phyloP scores from a whole-genome alignment of 35 echinoderm and acorn worm species.

The Ophioderma brevispina region DNA sequence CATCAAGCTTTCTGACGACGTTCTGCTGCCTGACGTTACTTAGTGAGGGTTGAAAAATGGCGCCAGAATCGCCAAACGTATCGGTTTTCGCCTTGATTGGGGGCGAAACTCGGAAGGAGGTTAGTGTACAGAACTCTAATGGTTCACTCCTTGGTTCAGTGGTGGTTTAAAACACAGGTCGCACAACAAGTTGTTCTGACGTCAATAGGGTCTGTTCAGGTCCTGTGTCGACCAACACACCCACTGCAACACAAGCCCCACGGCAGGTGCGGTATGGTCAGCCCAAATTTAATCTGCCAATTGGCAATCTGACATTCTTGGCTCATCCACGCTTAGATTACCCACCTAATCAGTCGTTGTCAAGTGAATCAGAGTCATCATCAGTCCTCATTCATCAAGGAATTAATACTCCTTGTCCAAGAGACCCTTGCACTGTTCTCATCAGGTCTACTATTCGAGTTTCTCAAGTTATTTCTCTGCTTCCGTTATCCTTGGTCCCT shows the following conservation, averaged over 20 bases:
- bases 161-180: background rate
- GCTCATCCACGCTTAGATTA: constrained; percentile 20
- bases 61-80: constrained; percentile 67
- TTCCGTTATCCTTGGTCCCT: constrained; percentile 77
- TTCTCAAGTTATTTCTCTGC: constrained; percentile 65
- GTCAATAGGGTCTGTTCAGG: constrained; percentile 73
- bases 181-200: constrained; percentile 61
- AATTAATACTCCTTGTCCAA: constrained; percentile 65
- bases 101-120: constrained; percentile 91
- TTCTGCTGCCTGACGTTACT: constrained; percentile 71
- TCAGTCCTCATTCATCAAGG: constrained; percentile 66
- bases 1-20: constrained; percentile 88
- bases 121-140: constrained; percentile 78
- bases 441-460: constrained; percentile 63
- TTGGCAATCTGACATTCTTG: constrained; percentile 75
- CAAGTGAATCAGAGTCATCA: constrained; percentile 69
- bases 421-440: constrained; percentile 79
- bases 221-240: constrained; percentile 75
- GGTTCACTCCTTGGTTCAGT: constrained; percentile 47
- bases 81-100: constrained; percentile 72
- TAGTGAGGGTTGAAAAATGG: constrained; percentile 65
- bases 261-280: constrained; percentile 54
- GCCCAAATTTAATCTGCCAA: constrained; percentile 74
- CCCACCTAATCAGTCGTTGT: constrained; percentile 57
- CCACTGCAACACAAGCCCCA: constrained; percentile 55